Base-by-base conservation (phyloP, 1,140 invertebrate genomes). In the Zaprionus ornatus region DNA sequence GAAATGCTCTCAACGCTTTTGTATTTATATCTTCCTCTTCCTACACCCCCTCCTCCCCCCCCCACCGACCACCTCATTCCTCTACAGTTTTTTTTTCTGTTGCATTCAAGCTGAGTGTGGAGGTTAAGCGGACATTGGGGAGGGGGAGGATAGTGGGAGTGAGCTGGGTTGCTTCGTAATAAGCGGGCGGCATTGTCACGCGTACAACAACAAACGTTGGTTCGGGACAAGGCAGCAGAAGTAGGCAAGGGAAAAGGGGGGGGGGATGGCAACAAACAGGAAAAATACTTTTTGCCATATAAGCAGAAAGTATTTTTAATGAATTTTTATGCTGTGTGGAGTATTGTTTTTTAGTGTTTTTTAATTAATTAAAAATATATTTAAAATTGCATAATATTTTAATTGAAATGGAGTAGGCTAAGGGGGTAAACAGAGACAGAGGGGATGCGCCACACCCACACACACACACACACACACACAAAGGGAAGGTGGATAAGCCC, bases 321-420 rank as follows among this genome's bases (percentile, higher is more conserved):
- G 84, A 88, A 83, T 87, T 87, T 87, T 83, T 80, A 72, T 80
- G 52, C 42, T 71, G 71, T 57, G 42, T 35, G 40, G 61, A 54
- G 54, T 71, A 79, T 82, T 80, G 73, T 77, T 82, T 86, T 74
- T 73, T 71, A 86, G 76, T 80, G 77, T 77, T 74, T 83, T 84
- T 83, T 88, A 80, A 83, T 87, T 88, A 87, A 87, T 83, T 80
- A 83, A 83, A 87, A 88, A 82, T 82, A 84, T 88, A 87, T 77
- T 80, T 80, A 77, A 82, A 83, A 87, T 80, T 80, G 66, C 73
- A 83, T 78, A 72, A 82, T 74, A 84, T 75, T 87, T 73, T 78
- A 78, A 87, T 83, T 87, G 67, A 78, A 88, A 80, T 29, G 77
- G 35, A 67, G 72, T 45, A 50, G 62, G 54, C 29, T 19, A n/a